A percentile compares a stretch with the other conserved stretches of the same genome.
phyloP scores from a whole-genome alignment of 1,140 invertebrate genomes.

The Lethrus apterus region DNA sequence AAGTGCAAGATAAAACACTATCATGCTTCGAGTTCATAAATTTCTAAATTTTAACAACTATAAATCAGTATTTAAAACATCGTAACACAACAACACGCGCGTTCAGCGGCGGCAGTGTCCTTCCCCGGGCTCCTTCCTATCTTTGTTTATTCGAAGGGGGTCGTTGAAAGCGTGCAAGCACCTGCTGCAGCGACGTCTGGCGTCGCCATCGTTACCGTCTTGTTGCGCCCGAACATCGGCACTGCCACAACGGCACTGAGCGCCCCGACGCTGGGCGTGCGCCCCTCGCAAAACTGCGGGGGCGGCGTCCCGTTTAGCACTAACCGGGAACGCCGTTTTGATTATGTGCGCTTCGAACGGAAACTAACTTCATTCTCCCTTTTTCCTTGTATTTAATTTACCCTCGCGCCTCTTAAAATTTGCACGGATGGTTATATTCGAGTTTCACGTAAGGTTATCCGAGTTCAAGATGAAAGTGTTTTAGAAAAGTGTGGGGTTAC shows the following conservation, averaged over 20 bases:
- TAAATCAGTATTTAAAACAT: constrained; percentile 11
- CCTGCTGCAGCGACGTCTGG: not conserved
- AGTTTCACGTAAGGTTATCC: too few relatives aligned
- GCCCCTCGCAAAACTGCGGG: constrained; percentile 8
- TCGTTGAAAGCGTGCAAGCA: constrained; percentile 3
- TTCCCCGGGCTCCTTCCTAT: not conserved
- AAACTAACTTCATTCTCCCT: too few relatives aligned
- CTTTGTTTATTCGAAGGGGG: not conserved
- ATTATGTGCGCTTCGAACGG: too few relatives aligned
- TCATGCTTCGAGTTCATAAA: constrained; percentile 2
- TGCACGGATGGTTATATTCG: too few relatives aligned
- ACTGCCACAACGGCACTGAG: constrained; percentile 9
- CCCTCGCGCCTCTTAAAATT: too few relatives aligned
- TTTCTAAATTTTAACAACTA: constrained; percentile 7
- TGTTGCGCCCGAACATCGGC: constrained; percentile 9
- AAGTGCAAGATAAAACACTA: constrained; percentile 10
- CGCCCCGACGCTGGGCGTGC: constrained; percentile 6
- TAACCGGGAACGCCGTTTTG: too few relatives aligned
- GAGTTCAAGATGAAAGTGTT: too few relatives aligned
- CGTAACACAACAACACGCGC: constrained; percentile 6
- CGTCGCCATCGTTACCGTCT: not conserved
- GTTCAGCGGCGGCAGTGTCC: not conserved
- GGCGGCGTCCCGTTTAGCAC: too few relatives aligned
- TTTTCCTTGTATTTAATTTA: too few relatives aligned
- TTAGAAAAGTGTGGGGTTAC: too few relatives aligned